Conservation (phyloP, 2,113 vertebrate species). For the Gnathonemus echidnorhynchus region DNA sequence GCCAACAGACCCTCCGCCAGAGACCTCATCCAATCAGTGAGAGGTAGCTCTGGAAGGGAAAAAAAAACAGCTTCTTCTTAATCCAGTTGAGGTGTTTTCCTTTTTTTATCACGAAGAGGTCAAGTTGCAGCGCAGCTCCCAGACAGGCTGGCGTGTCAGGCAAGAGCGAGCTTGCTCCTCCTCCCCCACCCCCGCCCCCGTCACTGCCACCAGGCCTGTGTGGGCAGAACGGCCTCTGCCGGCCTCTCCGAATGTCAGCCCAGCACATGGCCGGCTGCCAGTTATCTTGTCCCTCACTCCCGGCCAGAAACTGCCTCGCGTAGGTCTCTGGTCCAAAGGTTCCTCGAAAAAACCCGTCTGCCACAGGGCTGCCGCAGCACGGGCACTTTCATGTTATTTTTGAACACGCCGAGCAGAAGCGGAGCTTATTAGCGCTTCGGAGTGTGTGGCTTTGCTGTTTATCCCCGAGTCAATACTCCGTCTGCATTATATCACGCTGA, state of each 20-base stretch:
- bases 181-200: background rate
- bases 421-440: background rate
- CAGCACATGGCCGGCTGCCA: background rate
- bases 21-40: background rate
- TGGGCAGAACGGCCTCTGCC: background rate
- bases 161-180: slow-evolving; percentile 23
- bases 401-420: background rate
- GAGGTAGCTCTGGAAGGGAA: background rate
- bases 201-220: background rate
- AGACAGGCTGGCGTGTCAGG: slow-evolving; percentile 29
- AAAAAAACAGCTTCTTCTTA: background rate
- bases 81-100: background rate
- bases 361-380: background rate
- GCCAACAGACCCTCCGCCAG: background rate
- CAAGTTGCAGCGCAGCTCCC: slow-evolving; percentile 29
- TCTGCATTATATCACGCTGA: background rate
- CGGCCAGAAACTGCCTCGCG: slow-evolving; percentile 18
- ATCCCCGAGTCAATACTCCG: background rate
- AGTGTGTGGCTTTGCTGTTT: background rate
- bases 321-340: slow-evolving; percentile 11
- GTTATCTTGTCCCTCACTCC: background rate
- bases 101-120: background rate
- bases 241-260: background rate
- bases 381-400: background rate
- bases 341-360: background rate